Evolutionary conservation across 2,797 vertebrate genomes (phyloP).

Genomic region (Odontamblyopus rebecca): DNA sequence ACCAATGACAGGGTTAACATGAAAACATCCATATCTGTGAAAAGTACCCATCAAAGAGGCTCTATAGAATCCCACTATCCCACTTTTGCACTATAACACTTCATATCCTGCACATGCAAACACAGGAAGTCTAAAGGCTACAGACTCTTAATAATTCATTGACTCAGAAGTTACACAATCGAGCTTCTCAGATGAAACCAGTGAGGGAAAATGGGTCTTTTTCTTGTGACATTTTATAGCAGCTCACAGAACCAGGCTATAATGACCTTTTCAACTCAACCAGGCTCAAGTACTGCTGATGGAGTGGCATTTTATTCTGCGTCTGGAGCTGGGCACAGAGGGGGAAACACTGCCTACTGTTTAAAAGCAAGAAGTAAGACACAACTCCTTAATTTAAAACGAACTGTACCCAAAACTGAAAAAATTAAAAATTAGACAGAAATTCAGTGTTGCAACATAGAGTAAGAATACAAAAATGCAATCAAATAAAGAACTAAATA

Average conservation of each 20-base stretch:
- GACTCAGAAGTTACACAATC: slow-evolving; percentile 57
- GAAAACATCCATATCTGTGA: too few species aligned
- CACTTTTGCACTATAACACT: neutral
- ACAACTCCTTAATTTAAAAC: neutral
- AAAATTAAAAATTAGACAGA: neutral
- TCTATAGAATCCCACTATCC: too few species aligned
- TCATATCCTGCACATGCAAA: slow-evolving; percentile 34
- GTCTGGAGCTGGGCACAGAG: neutral
- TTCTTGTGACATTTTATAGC: slow-evolving; percentile 22
- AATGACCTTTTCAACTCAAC: slow-evolving; percentile 52
- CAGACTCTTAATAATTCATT: slow-evolving; percentile 54
- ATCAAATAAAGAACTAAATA: too few species aligned
- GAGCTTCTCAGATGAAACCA: slow-evolving; percentile 24
- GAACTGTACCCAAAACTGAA: neutral
- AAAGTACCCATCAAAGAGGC: too few species aligned
- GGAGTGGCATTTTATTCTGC: slow-evolving; percentile 7
- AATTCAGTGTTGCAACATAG: neutral
- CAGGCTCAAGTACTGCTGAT: slow-evolving; percentile 25
- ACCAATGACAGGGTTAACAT: too few species aligned
- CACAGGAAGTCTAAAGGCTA: slow-evolving; percentile 33
- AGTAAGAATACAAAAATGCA: too few species aligned
- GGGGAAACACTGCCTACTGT: neutral
- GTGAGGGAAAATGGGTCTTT: slow-evolving; percentile 11
- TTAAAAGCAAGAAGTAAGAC: neutral
- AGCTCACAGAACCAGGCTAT: slow-evolving; percentile 16